Base-by-base conservation (phyloP, 92 coral and sea anemone genomes). In the Zoanthus solanderi region DNA sequence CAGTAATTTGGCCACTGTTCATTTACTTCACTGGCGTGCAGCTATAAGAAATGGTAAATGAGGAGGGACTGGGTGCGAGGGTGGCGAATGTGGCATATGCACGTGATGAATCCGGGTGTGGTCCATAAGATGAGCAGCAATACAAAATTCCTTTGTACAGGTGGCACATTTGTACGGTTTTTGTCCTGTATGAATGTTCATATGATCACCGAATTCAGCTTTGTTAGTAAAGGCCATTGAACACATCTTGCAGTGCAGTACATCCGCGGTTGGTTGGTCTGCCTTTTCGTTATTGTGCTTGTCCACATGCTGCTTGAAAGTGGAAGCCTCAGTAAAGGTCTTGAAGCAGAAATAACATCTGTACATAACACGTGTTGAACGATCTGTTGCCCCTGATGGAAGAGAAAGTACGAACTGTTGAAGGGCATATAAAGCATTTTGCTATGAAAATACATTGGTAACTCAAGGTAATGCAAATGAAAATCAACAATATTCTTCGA, bases 271-370 rank as follows among this genome's bases (percentile, higher is more conserved):
- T 29, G 89, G 81, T 53, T 67, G 80, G 13, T 90, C 86, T 28
- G 63, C 90, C 52, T 84, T 88, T 5, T 92, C 93, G 6, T 86
- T 89, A 0, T 72, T 47, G 89, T 95, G 98, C 84, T 91, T 92
- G 17, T 91, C 94, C 6, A 89, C 76, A 75, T 95, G 98, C 48
- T 84, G 56, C 77, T 81, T 93, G 85, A 75, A 95, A 56, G 93
- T 89, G 17, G 93, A 95, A 18, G 87, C 93, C 53, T 95, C 94
- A 2, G 94, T 68, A 84, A 95, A 95, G 7, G 96, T 95, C 48
- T 95, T 95, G 91, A 95, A 95, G 73, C 98, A 95, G 72, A 87
- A 80, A 75, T 95, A 93, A 67, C 98, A 95, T 37, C 98, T 87
- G 78, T 91, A 90, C 72, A 93, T 81, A 85, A 93, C 71, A 23